These are phyloP conservation scores for Myotis brandtii DNA, from an alignment of 2,113 vertebrate genomes.

Conservation along the genomic window DNA sequence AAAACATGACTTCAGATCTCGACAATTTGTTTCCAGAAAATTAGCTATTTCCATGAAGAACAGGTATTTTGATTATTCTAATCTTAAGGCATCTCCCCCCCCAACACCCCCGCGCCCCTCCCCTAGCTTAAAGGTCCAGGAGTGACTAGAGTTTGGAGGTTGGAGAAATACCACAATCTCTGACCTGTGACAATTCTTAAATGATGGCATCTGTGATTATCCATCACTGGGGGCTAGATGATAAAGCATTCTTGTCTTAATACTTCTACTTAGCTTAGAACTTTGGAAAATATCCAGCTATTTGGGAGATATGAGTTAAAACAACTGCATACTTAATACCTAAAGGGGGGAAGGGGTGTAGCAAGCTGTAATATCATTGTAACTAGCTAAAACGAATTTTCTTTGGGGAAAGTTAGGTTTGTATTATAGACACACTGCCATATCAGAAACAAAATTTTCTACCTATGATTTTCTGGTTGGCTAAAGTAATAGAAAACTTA, in stretches of 20 bases:
- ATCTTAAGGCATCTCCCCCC: not conserved
- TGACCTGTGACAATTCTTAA: not conserved
- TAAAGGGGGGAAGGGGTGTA: not conserved
- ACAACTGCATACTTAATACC: not conserved
- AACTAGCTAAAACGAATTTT: not conserved
- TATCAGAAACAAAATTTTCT: not conserved
- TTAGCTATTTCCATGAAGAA: not conserved
- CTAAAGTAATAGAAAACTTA: not conserved
- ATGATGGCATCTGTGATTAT: not conserved
- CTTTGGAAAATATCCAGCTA: not conserved
- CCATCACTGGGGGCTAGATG: not conserved
- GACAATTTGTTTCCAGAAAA: not conserved
- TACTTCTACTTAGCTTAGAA: not conserved
- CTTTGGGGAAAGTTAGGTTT: constrained; percentile 10
- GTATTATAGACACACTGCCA: not conserved
- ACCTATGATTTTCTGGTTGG: not conserved
- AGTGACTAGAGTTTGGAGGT: not conserved
- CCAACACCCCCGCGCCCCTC: not conserved
- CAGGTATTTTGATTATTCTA: constrained; percentile 1
- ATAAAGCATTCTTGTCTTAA: not conserved
- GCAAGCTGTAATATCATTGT: not conserved
- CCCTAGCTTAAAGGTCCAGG: not conserved
- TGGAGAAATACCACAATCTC: not conserved
- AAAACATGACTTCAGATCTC: not conserved
- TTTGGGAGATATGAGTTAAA: not conserved